These are phyloP conservation scores for Philotrypesis tridentata DNA, from an alignment of 1,140 invertebrate genomes.

Conservation along the genomic window DNA sequence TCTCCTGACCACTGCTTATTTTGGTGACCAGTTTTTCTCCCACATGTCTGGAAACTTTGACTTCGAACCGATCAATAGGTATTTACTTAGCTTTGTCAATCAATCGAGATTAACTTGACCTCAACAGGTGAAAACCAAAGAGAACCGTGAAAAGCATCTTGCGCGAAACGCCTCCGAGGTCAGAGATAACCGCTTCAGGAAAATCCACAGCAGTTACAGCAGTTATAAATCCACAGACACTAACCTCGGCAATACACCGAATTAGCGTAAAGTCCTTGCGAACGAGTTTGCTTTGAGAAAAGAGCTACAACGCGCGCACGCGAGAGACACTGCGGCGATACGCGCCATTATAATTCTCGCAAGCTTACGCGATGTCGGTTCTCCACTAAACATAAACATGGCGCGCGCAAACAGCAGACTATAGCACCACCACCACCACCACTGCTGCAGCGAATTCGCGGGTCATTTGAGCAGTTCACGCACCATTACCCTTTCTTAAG, in stretches of 20 bases:
- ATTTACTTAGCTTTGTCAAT: too few species aligned
- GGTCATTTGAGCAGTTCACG: constrained; percentile 73
- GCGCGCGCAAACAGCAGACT: constrained; percentile 43
- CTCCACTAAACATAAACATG: constrained; percentile 71
- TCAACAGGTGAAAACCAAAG: too few species aligned
- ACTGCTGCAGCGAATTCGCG: constrained; percentile 68
- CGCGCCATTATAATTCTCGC: constrained; percentile 55
- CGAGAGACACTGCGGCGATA: neutral
- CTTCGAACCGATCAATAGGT: too few species aligned
- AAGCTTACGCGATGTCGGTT: constrained; percentile 57
- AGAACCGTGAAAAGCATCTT: too few species aligned
- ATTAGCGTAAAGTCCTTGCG: constrained; percentile 27
- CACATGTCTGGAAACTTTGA: too few species aligned
- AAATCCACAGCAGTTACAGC: too few species aligned
- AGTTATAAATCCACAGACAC: neutral
- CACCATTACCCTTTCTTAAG: constrained; percentile 69
- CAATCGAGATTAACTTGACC: too few species aligned
- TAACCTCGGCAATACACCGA: neutral
- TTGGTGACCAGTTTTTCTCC: too few species aligned
- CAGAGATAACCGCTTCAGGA: too few species aligned
- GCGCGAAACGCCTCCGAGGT: too few species aligned
- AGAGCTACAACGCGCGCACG: neutral
- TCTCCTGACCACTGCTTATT: too few species aligned
- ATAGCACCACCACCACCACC: too few species aligned
- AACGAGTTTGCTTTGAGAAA: neutral